Conservation (phyloP, 1,140 invertebrate species). For the Anastrepha ludens region DNA sequence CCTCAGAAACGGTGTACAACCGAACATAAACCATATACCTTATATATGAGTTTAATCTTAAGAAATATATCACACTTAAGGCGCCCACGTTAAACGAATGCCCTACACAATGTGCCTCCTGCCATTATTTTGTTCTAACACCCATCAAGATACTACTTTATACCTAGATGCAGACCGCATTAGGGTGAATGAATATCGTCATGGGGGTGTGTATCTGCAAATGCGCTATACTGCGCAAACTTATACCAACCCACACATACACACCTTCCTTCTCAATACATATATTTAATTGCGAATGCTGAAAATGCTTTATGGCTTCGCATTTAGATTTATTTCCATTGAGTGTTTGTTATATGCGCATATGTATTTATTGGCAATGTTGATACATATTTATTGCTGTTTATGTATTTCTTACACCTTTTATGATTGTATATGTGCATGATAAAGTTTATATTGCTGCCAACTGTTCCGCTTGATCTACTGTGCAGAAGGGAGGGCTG, state of each 20-base stretch:
- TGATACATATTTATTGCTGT: conserved; percentile 60
- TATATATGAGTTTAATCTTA: conserved; percentile 64
- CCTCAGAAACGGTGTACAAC: neutral
- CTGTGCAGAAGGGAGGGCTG: conserved; percentile 21
- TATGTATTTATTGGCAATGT: conserved; percentile 61
- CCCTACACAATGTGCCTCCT: neutral
- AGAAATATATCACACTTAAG: conserved; percentile 73
- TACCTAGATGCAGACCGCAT: neutral
- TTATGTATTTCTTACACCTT: conserved; percentile 38
- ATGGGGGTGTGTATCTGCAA: neutral
- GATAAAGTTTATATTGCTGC: conserved; percentile 51
- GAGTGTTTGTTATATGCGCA: conserved; percentile 74
- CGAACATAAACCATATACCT: neutral
- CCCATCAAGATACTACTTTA: conserved; percentile 5
- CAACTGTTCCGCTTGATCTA: conserved; percentile 21
- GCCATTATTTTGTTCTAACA: neutral
- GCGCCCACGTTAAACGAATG: conserved; percentile 58
- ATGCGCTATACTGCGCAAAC: neutral
- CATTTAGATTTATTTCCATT: conserved; percentile 74
- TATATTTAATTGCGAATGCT: conserved; percentile 73
- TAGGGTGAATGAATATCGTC: neutral
- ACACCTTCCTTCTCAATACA: neutral
- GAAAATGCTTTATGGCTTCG: conserved; percentile 74
- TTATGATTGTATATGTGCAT: conserved; percentile 53
- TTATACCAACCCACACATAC: neutral